Evolutionary conservation across 2,113 vertebrate genomes (phyloP).

Genomic region (Zeus faber): DNA sequence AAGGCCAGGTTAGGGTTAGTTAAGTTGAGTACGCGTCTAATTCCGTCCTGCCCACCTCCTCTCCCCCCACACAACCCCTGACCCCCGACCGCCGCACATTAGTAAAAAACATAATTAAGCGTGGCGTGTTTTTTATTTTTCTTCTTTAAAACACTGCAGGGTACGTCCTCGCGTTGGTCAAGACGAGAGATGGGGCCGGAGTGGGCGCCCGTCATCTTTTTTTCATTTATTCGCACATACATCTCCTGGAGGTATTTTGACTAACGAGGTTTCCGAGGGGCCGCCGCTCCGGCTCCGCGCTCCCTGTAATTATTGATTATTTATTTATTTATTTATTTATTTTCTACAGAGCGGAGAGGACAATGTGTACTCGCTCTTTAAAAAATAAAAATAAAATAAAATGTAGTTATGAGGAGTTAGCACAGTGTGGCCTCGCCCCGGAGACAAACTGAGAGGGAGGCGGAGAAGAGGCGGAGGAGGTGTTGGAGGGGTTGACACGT

Average conservation of each 20-base stretch:
- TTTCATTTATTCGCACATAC: slow-evolving; percentile 73
- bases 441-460: slow-evolving; percentile 14
- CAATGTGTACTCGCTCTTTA: too few species aligned
- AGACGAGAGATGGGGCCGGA: slow-evolving; percentile 48
- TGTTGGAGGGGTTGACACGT: too few species aligned
- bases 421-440: slow-evolving; percentile 39
- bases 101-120: slow-evolving; percentile 69
- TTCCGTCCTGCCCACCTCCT: slow-evolving; percentile 31
- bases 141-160: slow-evolving; percentile 69
- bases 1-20: slow-evolving; percentile 42
- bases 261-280: slow-evolving; percentile 66
- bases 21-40: slow-evolving; percentile 51
- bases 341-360: too few species aligned
- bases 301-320: neutral
- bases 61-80: too few species aligned
- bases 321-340: too few species aligned
- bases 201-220: slow-evolving; percentile 65
- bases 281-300: slow-evolving; percentile 41
- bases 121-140: slow-evolving; percentile 43
- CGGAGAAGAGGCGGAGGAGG: neutral
- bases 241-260: slow-evolving; percentile 73
- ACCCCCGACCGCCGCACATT: too few species aligned
- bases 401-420: neutral
- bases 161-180: slow-evolving; percentile 56
- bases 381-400: too few species aligned